Conservation (phyloP, 2,888 invertebrate species). For the Torymus texanus region DNA sequence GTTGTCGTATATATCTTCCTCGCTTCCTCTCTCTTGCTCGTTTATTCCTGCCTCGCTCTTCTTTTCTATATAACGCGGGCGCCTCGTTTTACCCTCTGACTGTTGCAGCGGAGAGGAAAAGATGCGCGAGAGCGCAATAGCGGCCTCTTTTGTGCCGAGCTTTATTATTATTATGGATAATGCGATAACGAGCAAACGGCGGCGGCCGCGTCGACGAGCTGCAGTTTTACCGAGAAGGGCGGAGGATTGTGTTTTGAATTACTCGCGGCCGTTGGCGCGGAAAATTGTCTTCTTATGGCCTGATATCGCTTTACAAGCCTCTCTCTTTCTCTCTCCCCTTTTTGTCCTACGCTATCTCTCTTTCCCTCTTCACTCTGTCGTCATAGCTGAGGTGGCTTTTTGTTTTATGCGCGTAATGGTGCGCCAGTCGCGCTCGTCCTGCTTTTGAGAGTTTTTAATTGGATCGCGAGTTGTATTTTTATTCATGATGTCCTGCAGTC, state of each 20-base stretch:
- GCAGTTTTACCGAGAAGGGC: neutral
- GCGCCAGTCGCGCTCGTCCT: neutral
- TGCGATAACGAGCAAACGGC: constrained; percentile 23
- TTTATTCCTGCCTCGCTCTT: constrained; percentile 16
- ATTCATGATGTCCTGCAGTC: constrained; percentile 24
- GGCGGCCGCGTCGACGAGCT: too few relatives aligned
- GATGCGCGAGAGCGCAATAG: neutral
- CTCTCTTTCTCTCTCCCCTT: neutral
- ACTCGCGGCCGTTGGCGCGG: constrained; percentile 11
- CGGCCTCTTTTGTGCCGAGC: neutral
- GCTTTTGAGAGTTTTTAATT: constrained; percentile 32
- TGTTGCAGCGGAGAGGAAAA: constrained; percentile 12
- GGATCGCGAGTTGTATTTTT: constrained; percentile 25
- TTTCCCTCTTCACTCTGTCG: neutral
- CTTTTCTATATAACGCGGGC: neutral
- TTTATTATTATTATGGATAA: constrained; percentile 2
- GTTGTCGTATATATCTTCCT: constrained; percentile 26
- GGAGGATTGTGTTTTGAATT: constrained; percentile 28
- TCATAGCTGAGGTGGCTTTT: neutral
- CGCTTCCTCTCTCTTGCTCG: neutral
- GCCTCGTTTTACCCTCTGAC: constrained; percentile 13
- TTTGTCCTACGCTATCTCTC: neutral
- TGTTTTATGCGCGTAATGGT: neutral
- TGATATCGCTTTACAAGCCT: neutral
- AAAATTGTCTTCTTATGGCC: constrained; percentile 35